phyloP scores from a whole-genome alignment of 2,888 invertebrate species.

The Ochropacha duplaris region DNA sequence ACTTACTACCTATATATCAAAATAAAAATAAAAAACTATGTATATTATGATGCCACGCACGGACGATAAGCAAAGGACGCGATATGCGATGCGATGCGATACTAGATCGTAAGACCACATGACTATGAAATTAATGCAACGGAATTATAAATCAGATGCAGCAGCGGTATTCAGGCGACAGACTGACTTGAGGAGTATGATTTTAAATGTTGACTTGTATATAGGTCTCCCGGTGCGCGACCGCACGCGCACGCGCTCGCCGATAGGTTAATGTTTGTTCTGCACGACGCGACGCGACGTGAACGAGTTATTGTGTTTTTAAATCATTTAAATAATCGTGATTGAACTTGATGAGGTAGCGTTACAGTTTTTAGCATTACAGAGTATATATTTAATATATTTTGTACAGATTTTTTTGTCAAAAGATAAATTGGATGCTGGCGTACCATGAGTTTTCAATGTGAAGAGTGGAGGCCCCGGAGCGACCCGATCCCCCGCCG shows the following conservation, averaged over 20 bases:
- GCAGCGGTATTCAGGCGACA: conserved; percentile 45
- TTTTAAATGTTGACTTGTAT: conserved; percentile 76
- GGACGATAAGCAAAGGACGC: conserved; percentile 82
- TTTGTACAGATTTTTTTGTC: conserved; percentile 84
- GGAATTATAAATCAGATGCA: conserved; percentile 75
- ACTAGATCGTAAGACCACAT: conserved; percentile 69
- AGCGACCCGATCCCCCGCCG: conserved; percentile 61
- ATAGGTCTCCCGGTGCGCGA: conserved; percentile 60
- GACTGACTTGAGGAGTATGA: conserved; percentile 74
- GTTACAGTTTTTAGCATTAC: conserved; percentile 83
- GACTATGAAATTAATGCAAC: conserved; percentile 71
- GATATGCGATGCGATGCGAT: conserved; percentile 66
- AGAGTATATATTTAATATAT: conserved; percentile 84
- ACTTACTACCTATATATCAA: conserved; percentile 40
- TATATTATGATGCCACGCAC: conserved; percentile 80
- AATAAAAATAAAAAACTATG: conserved; percentile 49
- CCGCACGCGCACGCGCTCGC: conserved; percentile 37
- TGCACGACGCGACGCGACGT: conserved; percentile 72
- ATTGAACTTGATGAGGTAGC: conserved; percentile 81
- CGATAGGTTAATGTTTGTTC: conserved; percentile 78
- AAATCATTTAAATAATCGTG: conserved; percentile 82
- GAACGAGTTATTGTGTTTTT: conserved; percentile 81
- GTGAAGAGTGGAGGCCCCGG: conserved; percentile 73
- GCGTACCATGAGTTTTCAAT: conserved; percentile 82
- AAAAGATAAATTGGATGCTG: conserved; percentile 84